Evolutionary conservation across 37 sponge, comb jelly and placozoan genomes (phyloP), one percentile per base, ranked within the genome.

Genomic region (Aphrocallistes beatrix): DNA sequence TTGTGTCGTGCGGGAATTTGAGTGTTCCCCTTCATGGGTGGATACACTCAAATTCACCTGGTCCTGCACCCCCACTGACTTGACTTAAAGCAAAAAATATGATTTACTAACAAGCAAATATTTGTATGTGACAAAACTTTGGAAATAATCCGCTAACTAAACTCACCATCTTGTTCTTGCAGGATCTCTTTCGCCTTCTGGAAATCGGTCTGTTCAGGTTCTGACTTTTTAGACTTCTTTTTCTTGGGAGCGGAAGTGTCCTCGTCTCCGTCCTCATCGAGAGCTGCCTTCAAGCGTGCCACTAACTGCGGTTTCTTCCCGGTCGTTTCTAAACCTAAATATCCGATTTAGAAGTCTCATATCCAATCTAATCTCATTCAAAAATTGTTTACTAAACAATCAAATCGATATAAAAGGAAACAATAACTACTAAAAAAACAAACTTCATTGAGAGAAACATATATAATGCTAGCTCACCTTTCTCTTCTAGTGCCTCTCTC

Each of bases 261-360:
- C 0, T 23, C 28, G 3, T 60, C n/a, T n/a, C n/a, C 75, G 8
- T 39, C 75, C 38, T 36, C 25, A 10, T 51, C 75, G 21, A 90
- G 21, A 13, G 93, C 91, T 17, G 60, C 94, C 39, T 88, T 36
- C 39, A 94, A 81, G 1, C 92, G 51, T 0, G 81, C 48, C 0
- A 94, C 86, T 32, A 94, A 87, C 82, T 92, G 89, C 0, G 92
- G 88, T 81, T 94, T 94, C 87, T 89, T 94, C 1, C 94, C 94
- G 0, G 85, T 40, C 0, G 89, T 87, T 32, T 92, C 89, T 39
- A 94, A 85, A 0, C 91, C 91, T 81, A 60, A 25, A 60, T 16
- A 16, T 42, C 10, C 13, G 13, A 42, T 42, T n/a, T n/a, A n/a
- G n/a, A n/a, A n/a, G n/a, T n/a, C n/a, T n/a, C n/a, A n/a, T n/a